Percentiles rank a stretch among this genome's conserved stretches.
phyloP scores from a whole-genome alignment of 2,797 vertebrate genomes.

The Diceros bicornis region DNA sequence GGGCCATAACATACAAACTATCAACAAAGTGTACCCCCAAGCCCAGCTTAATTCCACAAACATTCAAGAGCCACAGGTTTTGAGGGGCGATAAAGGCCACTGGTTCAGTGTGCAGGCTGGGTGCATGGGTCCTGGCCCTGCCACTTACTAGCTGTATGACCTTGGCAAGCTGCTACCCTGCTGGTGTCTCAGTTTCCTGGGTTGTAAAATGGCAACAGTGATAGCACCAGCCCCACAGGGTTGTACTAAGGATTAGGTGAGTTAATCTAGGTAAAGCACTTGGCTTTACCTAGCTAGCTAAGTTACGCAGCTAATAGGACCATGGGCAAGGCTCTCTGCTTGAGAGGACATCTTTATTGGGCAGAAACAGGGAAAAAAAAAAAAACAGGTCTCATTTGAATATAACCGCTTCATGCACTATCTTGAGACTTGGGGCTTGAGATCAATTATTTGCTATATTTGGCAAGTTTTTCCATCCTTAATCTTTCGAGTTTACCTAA shows the following conservation, averaged over 20 bases:
- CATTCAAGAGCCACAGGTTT: not conserved
- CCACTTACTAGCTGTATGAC: not conserved
- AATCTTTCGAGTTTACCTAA: constrained; percentile 60
- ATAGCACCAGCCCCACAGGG: not conserved
- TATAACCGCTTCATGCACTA: not conserved
- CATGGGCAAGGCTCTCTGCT: not conserved
- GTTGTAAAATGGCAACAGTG: not conserved
- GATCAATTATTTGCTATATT: constrained; percentile 58
- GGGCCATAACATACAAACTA: not conserved
- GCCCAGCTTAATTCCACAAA: too few relatives aligned
- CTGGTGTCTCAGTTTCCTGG: constrained; percentile 35
- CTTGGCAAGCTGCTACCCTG: not conserved
- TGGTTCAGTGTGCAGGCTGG: not conserved
- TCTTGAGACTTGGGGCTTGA: not conserved
- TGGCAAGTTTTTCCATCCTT: constrained; percentile 52
- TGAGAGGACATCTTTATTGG: not conserved
- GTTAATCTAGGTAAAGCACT: constrained; percentile 33
- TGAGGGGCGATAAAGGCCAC: not conserved
- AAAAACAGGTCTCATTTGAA: not conserved
- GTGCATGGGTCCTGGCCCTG: not conserved
- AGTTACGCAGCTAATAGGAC: not conserved
- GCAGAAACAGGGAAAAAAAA: not conserved
- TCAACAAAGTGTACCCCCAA: not conserved
- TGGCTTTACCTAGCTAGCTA: not conserved
- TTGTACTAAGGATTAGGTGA: not conserved